phyloP scores from a whole-genome alignment of 1,140 invertebrate species.

The Heliconius hermathena region DNA sequence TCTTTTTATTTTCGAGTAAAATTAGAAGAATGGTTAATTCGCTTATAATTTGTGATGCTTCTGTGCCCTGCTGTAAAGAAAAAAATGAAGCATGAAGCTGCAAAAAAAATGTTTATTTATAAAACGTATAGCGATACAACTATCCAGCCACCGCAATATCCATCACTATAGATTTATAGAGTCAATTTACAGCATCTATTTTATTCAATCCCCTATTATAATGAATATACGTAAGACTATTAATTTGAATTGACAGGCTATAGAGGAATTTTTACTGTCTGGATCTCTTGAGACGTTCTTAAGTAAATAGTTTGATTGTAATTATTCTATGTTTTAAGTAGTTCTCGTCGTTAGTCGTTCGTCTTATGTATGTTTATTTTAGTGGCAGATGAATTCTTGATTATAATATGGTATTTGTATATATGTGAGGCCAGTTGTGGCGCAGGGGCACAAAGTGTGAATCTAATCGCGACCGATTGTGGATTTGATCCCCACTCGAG shows the following conservation, averaged over 20 bases:
- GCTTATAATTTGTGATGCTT: not conserved
- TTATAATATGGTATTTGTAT: no score
- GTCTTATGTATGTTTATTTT: no score
- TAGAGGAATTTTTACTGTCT: not conserved
- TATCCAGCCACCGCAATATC: not conserved
- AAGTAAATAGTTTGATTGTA: not conserved
- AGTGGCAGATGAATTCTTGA: no score
- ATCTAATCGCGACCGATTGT: no score
- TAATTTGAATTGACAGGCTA: conserved; percentile 5
- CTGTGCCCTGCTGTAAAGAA: no score
- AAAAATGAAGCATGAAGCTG: no score
- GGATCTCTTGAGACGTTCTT: not conserved
- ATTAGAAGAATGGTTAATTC: not conserved
- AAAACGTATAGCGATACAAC: not conserved
- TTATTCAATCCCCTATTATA: not conserved
- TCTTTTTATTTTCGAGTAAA: not conserved
- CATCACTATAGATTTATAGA: not conserved
- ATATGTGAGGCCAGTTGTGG: no score
- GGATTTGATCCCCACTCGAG: no score
- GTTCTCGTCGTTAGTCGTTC: not conserved
- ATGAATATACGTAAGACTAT: conserved; percentile 5
- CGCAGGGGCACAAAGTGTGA: no score
- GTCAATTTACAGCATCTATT: not conserved
- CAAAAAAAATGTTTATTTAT: no score
- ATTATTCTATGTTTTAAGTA: not conserved